These are phyloP conservation scores for Drosophila hydei DNA, from an alignment of 1,140 invertebrate species.

Conservation along the genomic window DNA sequence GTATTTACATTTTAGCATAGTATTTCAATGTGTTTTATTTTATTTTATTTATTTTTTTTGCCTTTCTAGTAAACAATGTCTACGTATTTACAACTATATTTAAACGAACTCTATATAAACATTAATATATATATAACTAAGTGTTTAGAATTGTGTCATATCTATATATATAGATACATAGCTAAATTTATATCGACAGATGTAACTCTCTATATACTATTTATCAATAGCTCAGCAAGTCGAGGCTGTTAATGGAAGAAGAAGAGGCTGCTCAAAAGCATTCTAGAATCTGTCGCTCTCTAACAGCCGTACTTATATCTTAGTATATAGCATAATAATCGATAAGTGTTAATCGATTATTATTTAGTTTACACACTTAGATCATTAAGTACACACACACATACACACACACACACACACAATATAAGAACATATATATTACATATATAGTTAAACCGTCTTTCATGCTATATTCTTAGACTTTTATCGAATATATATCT, in stretches of 20 bases:
- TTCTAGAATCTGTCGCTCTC: conserved; percentile 39
- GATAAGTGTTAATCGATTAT: conserved; percentile 33
- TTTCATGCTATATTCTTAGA: too few relatives aligned
- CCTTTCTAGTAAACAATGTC: conserved; percentile 54
- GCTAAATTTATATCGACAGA: conserved; percentile 28
- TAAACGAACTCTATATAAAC: conserved; percentile 3
- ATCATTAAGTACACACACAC: conserved; percentile 54
- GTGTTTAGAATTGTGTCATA: conserved; percentile 78
- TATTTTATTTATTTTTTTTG: too few relatives aligned
- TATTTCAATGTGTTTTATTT: conserved; percentile 69
- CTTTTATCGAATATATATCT: conserved; percentile 29
- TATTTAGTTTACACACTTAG: conserved; percentile 67
- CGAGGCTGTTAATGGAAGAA: conserved; percentile 57
- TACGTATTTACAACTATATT: conserved; percentile 34
- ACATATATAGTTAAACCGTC: conserved; percentile 56
- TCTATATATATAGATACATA: conserved; percentile 23
- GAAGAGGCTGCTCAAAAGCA: conserved; percentile 10
- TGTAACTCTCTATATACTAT: conserved; percentile 46
- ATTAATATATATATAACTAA: conserved; percentile 43
- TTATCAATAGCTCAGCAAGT: conserved; percentile 61
- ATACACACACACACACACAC: conserved; percentile 25
- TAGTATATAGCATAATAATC: conserved; percentile 48
- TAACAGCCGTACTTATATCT: conserved; percentile 26
- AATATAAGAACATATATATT: conserved; percentile 39
- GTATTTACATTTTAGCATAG: conserved; percentile 52